Base-by-base conservation (phyloP, 2,888 invertebrate species). In the Eupithecia insigniata region DNA sequence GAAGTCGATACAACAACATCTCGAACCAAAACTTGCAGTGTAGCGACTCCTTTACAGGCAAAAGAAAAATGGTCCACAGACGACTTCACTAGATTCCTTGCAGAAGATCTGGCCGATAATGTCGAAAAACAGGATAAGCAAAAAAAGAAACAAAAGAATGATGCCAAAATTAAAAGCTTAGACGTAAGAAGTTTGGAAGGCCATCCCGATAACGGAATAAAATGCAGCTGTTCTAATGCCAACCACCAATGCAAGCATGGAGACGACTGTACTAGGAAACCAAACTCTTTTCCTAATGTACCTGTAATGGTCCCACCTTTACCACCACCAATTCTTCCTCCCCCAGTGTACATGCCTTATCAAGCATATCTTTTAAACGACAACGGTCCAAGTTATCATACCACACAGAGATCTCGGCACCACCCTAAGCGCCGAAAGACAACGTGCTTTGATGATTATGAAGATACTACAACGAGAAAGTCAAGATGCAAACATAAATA, bases 151-250 rank as follows among this genome's bases (percentile, higher is more conserved):
- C n/a, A 67, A 39, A 67, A 26, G 8, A 51, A 28, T 62, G 65
- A 66, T 62, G 28, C 60, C 39, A 67, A 69, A 67, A 65, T 67
- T n/a, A 92, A 91, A 86, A 77, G 86, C 69, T 77, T 92, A 26
- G 90, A 84, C 68, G 80, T 90, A 34, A 87, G 91, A 82, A 92
- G 91, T 81, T 85, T 92, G 72, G 70, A 80, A 16, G 75, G 78
- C 22, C 70, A 74, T 30, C 66, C 66, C 7, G 68, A 69, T 34
- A 71, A 65, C n/a, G 66, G 51, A 28, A 60, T 73, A 30, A 78
- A 72, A 65, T 78, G 78, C 68, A 78, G 77, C 66, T 76, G 73
- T 43, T 66, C 73, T 22, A 71, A 76, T 65, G 28, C 72, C n/a
- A 70, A 68, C 36, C 70, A 71, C 62, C 71, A 72, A 61, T 69